A percentile compares a stretch with the other conserved stretches of the same genome.
These are phyloP conservation scores for Calidris pygmaea DNA, from an alignment of 2,113 vertebrate species.

Conservation along the genomic window DNA sequence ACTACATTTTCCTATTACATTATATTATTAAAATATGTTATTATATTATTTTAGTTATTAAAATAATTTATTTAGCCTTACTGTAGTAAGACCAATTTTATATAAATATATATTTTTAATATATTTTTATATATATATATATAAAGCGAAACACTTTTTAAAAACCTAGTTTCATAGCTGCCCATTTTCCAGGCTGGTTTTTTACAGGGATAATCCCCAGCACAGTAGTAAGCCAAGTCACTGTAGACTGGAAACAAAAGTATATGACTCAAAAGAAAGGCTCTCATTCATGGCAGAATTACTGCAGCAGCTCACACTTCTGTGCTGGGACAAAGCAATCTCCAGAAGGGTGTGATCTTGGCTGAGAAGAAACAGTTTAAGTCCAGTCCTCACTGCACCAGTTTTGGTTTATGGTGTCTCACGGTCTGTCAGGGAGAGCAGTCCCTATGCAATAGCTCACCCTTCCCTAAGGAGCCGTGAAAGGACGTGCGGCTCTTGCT, in stretches of 20 bases:
- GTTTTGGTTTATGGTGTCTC: slow-evolving; percentile 19
- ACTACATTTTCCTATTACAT: background rate
- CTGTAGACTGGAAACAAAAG: slow-evolving; percentile 47
- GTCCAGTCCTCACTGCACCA: background rate
- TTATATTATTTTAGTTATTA: slow-evolving; percentile 12
- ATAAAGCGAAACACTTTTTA: background rate
- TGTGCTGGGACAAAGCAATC: slow-evolving; percentile 31
- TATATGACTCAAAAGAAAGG: slow-evolving; percentile 53
- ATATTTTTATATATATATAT: background rate
- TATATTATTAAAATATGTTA: background rate
- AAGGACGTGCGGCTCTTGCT: background rate
- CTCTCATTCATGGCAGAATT: slow-evolving; percentile 56
- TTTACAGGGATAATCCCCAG: slow-evolving; percentile 46
- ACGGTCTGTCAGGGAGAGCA: background rate
- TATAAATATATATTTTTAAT: no score
- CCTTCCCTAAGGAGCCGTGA: background rate
- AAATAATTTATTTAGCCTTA: background rate
- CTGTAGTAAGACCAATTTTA: background rate
- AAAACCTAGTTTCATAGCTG: slow-evolving; percentile 3
- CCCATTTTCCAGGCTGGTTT: slow-evolving; percentile 26
- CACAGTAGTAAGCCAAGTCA: slow-evolving; percentile 46
- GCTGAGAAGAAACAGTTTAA: slow-evolving; percentile 9
- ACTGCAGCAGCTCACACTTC: slow-evolving; percentile 51
- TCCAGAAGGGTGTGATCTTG: slow-evolving; percentile 53
- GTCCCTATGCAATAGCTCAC: background rate